Percentiles rank a stretch among this genome's conserved stretches.
Conservation (phyloP, 2,797 vertebrate species). For the Clangula hyemalis region DNA sequence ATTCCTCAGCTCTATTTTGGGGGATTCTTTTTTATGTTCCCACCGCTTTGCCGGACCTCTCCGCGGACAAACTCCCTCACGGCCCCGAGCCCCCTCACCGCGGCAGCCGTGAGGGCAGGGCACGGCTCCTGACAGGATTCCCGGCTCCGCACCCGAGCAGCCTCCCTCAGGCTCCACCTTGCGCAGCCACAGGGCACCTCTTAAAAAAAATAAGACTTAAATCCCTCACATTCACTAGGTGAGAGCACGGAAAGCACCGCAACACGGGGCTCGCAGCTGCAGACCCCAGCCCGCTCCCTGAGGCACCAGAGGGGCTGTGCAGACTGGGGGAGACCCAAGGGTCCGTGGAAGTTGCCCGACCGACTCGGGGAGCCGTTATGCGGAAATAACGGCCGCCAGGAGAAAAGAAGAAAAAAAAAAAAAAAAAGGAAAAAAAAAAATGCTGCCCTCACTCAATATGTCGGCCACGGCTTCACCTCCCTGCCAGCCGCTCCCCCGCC, state of each 20-base stretch:
- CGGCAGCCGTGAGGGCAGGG: background rate
- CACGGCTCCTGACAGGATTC: background rate
- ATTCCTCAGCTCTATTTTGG: background rate
- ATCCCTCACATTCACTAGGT: background rate
- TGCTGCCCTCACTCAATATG: background rate
- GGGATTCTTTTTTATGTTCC: too few species aligned
- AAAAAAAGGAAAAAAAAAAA: accelerated
- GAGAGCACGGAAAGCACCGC: background rate
- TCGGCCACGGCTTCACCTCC: background rate
- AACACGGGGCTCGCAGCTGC: background rate
- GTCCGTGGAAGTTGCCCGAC: too few species aligned
- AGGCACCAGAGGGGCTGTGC: background rate
- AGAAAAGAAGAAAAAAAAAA: too few species aligned
- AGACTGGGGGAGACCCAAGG: too few species aligned
- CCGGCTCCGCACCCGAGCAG: background rate
- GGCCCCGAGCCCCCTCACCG: too few species aligned
- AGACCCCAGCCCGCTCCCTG: background rate
- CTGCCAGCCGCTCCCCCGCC: background rate
- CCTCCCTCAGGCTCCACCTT: background rate
- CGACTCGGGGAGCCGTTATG: background rate
- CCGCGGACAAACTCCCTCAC: background rate
- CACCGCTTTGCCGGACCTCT: background rate
- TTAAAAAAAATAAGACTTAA: background rate
- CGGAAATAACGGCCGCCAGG: background rate
- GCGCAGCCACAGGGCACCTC: background rate